A percentile compares a stretch with the other conserved stretches of the same genome.
phyloP scores from a whole-genome alignment of 2,888 invertebrate species.

The Lydus trimaculatus region DNA sequence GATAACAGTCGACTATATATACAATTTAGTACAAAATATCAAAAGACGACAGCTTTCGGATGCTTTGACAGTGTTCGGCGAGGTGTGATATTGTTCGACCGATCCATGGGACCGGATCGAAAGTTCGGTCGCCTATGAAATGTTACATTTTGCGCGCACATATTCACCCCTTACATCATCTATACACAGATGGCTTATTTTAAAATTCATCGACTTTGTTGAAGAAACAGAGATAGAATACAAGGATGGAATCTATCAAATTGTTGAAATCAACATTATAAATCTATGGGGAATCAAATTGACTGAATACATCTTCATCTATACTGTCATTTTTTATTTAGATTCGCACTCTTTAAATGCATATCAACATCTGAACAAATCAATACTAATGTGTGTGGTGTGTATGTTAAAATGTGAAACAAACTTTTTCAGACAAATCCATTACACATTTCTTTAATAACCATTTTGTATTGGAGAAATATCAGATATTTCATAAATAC shows the following conservation, averaged over 20 bases:
- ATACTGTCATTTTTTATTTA: conserved; percentile 28
- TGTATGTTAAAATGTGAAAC: not conserved
- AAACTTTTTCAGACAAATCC: not conserved
- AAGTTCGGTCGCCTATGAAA: conserved; percentile 53
- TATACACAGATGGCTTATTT: conserved; percentile 9
- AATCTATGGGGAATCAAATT: not conserved
- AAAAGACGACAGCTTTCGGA: conserved; percentile 54
- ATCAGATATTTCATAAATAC: not conserved
- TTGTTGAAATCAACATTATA: not conserved
- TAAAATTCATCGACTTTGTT: not conserved
- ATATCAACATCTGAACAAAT: conserved; percentile 22
- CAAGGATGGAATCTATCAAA: not conserved
- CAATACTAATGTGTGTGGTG: conserved; percentile 11
- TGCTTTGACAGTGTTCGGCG: conserved; percentile 57
- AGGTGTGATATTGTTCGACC: conserved; percentile 58
- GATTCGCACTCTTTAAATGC: conserved; percentile 29
- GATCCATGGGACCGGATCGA: conserved; percentile 46
- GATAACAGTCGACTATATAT: conserved; percentile 44
- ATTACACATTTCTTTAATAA: not conserved
- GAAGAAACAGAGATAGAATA: not conserved
- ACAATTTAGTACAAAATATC: conserved; percentile 54
- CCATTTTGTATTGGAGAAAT: not conserved
- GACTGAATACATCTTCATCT: conserved; percentile 5
- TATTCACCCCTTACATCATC: conserved; percentile 35
- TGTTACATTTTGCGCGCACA: conserved; percentile 51